Evolutionary conservation across 2,113 vertebrate species (phyloP).

Genomic region (Dolichotis patagonum): DNA sequence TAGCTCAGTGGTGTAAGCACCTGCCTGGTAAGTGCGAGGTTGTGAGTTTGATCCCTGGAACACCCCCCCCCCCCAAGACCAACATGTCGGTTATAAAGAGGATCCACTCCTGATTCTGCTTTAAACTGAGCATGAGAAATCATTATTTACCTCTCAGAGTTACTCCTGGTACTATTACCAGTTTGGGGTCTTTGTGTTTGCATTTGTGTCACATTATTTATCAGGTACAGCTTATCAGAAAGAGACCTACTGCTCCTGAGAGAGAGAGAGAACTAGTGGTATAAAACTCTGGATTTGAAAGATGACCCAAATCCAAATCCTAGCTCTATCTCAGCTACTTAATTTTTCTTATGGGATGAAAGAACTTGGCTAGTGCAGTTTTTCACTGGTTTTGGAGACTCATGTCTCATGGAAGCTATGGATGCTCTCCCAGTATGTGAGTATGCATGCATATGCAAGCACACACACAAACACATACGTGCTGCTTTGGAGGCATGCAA

Average conservation of each 20-base stretch:
- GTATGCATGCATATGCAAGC: rapidly evolving
- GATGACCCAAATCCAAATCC: background rate
- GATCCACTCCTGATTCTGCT: constrained; percentile 5
- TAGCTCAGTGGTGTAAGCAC: no score
- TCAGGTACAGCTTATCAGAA: background rate
- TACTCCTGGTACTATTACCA: background rate
- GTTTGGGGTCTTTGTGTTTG: background rate
- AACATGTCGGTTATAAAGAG: constrained; percentile 30
- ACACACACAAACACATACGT: background rate
- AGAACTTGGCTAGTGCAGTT: background rate
- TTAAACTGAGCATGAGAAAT: background rate
- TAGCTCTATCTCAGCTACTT: background rate
- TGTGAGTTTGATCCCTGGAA: no score
- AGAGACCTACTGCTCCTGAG: background rate
- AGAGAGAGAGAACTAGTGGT: constrained; percentile 2
- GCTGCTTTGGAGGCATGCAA: background rate
- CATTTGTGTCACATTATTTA: background rate
- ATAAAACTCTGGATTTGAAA: constrained; percentile 1
- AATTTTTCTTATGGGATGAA: background rate
- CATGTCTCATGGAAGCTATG: background rate
- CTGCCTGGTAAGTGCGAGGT: no score
- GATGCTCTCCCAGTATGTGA: background rate
- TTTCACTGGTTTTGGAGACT: background rate
- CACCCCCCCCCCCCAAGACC: background rate
- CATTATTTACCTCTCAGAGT: background rate